A percentile compares a stretch with the other conserved stretches of the same genome.
Conservation (phyloP, 64 coral and sea anemone species). For the Montipora foliosa region DNA sequence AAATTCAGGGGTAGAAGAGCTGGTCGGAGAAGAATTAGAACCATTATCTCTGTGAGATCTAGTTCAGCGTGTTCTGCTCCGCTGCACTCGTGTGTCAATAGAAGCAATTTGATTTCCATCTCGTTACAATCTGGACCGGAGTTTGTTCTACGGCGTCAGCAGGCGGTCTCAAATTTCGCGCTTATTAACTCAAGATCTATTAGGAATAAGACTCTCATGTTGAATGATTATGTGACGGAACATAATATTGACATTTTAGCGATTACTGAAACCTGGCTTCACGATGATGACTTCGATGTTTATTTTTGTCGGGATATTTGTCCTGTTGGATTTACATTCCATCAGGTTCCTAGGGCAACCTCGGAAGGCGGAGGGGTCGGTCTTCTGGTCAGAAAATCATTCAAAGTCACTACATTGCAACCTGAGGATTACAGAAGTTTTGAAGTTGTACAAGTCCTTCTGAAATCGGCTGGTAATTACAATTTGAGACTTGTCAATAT, state of each 20-base stretch:
- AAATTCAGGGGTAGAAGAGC: constrained; percentile 18
- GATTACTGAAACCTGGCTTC: constrained; percentile 48
- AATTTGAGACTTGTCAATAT: too few species aligned
- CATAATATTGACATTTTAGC: neutral
- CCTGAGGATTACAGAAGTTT: too few species aligned
- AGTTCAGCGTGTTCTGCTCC: neutral
- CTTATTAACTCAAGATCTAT: neutral
- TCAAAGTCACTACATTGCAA: too few species aligned
- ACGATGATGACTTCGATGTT: neutral
- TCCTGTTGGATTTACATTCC: constrained; percentile 2
- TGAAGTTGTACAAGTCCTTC: too few species aligned
- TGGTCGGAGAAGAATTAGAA: constrained; percentile 28
- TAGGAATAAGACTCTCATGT: too few species aligned
- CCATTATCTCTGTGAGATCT: neutral
- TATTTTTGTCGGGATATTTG: constrained; percentile 26
- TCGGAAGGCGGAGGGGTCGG: neutral
- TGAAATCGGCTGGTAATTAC: too few species aligned
- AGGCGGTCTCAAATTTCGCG: neutral
- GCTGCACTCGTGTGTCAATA: neutral
- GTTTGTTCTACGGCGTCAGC: neutral
- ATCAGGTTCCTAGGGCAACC: constrained; percentile 26
- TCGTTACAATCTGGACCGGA: neutral
- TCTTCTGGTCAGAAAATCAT: too few species aligned
- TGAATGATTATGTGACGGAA: too few species aligned
- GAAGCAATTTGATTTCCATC: neutral